Conservation (phyloP, 2,888 invertebrate genomes). For the Diplazon laetatorius region DNA sequence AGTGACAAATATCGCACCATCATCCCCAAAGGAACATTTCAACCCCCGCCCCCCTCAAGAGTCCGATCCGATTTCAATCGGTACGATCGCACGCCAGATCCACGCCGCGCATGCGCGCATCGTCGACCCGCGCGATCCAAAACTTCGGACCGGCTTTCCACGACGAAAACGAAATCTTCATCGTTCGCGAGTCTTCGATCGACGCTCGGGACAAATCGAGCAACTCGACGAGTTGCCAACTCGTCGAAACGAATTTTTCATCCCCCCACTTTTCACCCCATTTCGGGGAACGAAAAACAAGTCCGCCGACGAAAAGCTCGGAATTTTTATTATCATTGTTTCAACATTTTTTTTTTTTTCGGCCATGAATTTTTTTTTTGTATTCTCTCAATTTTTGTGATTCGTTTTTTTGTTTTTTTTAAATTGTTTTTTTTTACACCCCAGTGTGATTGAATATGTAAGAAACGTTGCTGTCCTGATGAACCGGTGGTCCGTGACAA, state of each 20-base stretch:
- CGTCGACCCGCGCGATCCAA: conserved; percentile 44
- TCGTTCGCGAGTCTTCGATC: conserved; percentile 6
- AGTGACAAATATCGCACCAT: conserved; percentile 6
- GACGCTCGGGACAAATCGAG: conserved; percentile 4
- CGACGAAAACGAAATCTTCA: not conserved
- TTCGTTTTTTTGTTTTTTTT: too few species aligned
- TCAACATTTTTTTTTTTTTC: too few species aligned
- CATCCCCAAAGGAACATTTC: conserved; percentile 15
- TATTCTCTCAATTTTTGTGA: too few species aligned
- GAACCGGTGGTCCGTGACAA: conserved; percentile 81
- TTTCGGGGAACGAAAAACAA: too few species aligned
- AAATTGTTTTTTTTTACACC: conserved; percentile 85
- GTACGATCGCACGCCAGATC: conserved; percentile 67
- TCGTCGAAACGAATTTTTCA: too few species aligned
- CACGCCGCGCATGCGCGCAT: not conserved
- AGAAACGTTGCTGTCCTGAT: conserved; percentile 85
- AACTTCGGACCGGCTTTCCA: conserved; percentile 71
- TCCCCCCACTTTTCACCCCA: too few species aligned
- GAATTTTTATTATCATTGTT: too few species aligned
- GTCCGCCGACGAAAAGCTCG: too few species aligned
- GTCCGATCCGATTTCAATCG: conserved; percentile 70
- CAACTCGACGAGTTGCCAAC: conserved; percentile 18
- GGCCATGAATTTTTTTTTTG: too few species aligned
- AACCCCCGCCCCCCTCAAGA: conserved; percentile 68
- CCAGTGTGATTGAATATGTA: conserved; percentile 90